Base-by-base conservation (phyloP, 2,113 vertebrate species). In the Tetrao urogallus region DNA sequence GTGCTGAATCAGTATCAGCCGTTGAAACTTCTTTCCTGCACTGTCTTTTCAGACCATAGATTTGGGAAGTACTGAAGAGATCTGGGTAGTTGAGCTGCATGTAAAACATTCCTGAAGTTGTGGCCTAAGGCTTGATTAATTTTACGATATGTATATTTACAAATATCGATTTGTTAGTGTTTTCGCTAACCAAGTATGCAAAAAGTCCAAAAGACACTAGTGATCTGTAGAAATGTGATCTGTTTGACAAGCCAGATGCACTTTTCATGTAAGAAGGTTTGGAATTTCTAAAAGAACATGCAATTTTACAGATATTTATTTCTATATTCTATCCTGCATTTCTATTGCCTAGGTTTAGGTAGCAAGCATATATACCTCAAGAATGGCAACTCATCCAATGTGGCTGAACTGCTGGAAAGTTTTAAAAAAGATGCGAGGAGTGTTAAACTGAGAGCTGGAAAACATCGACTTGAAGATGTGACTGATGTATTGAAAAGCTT, bases 371-470 rank as follows among this genome's bases (percentile, higher is more conserved):
- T 99, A 72, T 99, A 99, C 94, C 97, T 98, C 94, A 98, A 97
- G 75, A 97, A 82, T 11, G 99, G 99, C 1, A 96, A 99, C 89
- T 96, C 98, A 11, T 94, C 86, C 24, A 97, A 95, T 16, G 97
- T 98, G 50, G 93, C 95, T 34, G 98, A 97, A 76, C 98, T 99
- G 40, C 96, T 99, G 83, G 98, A 98, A 90, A 98, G 96, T 82
- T 99, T 99, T 97, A 98, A 97, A 89, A 98, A 97, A 45, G 98
- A 99, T 73, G 99, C 99, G 25, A 98, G 99, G 58, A 98, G 98
- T 38, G 98, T 99, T 94, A 99, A 99, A 88, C 94, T 99, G 90
- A 98, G 98, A 85, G 95, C 97, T 88, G 98, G 98, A 79, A 98
- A 98, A 65, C 98, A 99, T 92, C 98, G 95, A 4, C 98, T 99